Base-by-base conservation (phyloP, 2,113 vertebrate species). In the Argyrosomus japonicus region DNA sequence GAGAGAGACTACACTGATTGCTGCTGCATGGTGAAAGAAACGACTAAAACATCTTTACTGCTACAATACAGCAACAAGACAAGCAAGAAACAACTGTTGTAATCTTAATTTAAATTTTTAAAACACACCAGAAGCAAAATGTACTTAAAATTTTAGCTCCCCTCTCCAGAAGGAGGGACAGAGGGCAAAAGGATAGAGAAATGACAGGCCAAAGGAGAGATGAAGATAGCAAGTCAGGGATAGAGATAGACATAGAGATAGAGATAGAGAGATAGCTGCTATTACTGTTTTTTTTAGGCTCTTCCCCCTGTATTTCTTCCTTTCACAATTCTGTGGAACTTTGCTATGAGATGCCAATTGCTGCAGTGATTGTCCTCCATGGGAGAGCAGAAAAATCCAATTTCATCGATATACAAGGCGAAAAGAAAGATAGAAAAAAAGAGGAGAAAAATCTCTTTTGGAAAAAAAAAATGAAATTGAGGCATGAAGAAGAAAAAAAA, bases 351-450 rank as follows among this genome's bases (percentile, higher is more conserved):
- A 90, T 76, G 64, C 75, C 87, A 88, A 91, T 89, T 91, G 91
- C 87, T 78, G 81, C 83, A 60, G 71, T 86, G 87, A 85, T 88
- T 85, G 82, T 90, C 89, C 81, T 88, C 84, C 82, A 48, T 77
- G 68, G 92, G 85, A 87, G 84, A 87, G 74, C 77, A 91, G 87
- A 87, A 89, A 93, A 93, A 91, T 91, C 90, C 87, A 93, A 93
- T 93, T 92, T 77, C 87, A 89, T 91, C 85, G 82, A 91, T 91
- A 92, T 74, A 91, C 87, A 90, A 81, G 77, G 69, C 3, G 36
- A 83, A 80, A 81, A 91, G 68, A 81, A 79, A 75, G 81, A 84
- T 40, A 61, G 56, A 77, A 68, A 63, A 78, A 48, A 63, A 47
- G 23, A 69, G 5, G 63, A 81, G 13, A 86, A 82, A 80, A 87